Evolutionary conservation across 35 echinoderm and acorn worm genomes (phyloP).

Genomic region (Ptychodera flava): DNA sequence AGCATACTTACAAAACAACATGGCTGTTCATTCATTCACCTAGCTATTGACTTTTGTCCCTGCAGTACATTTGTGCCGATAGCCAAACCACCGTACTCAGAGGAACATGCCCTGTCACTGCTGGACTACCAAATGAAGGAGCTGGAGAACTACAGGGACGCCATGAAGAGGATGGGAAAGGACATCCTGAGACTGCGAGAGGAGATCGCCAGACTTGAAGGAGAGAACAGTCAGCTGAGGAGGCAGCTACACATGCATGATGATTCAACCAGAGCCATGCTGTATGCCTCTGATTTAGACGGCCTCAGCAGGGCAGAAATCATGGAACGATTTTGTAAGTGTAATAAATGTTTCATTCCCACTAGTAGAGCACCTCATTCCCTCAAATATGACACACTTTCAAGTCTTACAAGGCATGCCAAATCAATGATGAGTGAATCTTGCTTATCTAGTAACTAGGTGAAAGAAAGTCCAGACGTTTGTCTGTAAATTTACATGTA

Average conservation of each 20-base stretch:
- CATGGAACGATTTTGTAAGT: constrained; percentile 77
- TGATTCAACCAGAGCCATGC: constrained; percentile 72
- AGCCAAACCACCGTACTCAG: constrained; percentile 5
- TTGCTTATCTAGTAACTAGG: too few relatives aligned
- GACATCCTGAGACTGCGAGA: constrained; percentile 72
- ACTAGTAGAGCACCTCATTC: background rate
- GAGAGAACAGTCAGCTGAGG: constrained; percentile 61
- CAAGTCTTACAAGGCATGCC: too few relatives aligned
- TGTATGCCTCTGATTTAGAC: constrained; percentile 49
- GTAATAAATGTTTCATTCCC: background rate
- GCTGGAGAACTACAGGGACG: constrained; percentile 77
- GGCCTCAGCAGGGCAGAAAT: constrained; percentile 66
- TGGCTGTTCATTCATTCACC: too few relatives aligned
- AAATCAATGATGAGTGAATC: too few relatives aligned
- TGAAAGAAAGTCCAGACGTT: too few relatives aligned
- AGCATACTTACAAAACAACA: too few relatives aligned
- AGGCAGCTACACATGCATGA: constrained; percentile 90
- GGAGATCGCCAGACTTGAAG: constrained; percentile 51
- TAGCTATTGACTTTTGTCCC: too few relatives aligned
- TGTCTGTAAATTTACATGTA: too few relatives aligned
- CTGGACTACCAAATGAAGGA: constrained; percentile 85
- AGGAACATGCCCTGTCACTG: constrained; percentile 46
- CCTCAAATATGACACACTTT: background rate
- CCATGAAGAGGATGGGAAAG: constrained; percentile 79
- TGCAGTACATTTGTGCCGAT: background rate